phyloP scores from a whole-genome alignment of 2,797 vertebrate genomes.

The Crax fasciolata region DNA sequence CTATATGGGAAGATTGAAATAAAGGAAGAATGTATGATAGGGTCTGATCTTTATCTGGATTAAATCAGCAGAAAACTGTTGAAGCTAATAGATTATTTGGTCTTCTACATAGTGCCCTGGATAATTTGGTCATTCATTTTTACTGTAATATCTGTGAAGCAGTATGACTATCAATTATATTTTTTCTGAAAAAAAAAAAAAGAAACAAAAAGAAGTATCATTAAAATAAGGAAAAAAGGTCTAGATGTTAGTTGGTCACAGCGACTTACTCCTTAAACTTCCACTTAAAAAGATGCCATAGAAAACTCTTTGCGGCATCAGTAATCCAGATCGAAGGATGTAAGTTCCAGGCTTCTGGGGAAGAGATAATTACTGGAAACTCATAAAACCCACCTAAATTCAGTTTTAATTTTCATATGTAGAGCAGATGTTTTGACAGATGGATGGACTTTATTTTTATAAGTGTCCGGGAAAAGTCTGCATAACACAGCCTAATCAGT shows the following conservation, averaged over 20 bases:
- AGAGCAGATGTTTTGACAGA: slow-evolving; percentile 90
- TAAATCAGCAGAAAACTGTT: slow-evolving; percentile 42
- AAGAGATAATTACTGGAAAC: slow-evolving; percentile 79
- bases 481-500: slow-evolving; percentile 79
- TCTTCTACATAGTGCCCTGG: neutral
- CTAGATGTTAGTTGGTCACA: slow-evolving; percentile 37
- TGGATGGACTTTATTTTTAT: slow-evolving; percentile 89
- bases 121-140: slow-evolving; percentile 30
- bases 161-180: neutral
- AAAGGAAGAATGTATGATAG: slow-evolving; percentile 8
- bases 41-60: slow-evolving; percentile 38
- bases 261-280: slow-evolving; percentile 47
- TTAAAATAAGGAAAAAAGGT: slow-evolving; percentile 50
- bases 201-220: neutral
- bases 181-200: neutral
- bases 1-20: slow-evolving; percentile 20
- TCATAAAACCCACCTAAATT: slow-evolving; percentile 80
- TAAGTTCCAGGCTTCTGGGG: slow-evolving; percentile 74
- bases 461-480: slow-evolving; percentile 84
- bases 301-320: slow-evolving; percentile 51
- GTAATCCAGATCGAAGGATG: slow-evolving; percentile 50
- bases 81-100: slow-evolving; percentile 37
- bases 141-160: neutral
- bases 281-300: slow-evolving; percentile 43
- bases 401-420: slow-evolving; percentile 80